Base-by-base conservation (phyloP, 1,140 invertebrate genomes). In the Drosophila orena region DNA sequence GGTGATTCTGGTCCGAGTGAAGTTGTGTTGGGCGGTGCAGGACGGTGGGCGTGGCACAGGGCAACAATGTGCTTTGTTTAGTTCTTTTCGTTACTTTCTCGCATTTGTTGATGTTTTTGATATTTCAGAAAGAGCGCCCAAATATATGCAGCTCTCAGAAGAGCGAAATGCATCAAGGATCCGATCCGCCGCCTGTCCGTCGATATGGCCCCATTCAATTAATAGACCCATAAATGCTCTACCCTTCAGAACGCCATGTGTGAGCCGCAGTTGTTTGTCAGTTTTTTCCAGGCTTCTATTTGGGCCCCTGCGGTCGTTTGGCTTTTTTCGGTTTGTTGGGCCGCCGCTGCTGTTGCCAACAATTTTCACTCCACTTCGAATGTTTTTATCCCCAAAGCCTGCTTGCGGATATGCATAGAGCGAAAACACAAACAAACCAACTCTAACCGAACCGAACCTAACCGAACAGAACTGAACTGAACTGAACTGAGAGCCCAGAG, bases 381-480 rank as follows among this genome's bases (percentile, higher is more conserved):
- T 79, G 83, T 84, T 89, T 89, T 90, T 90, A 90, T 89, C 84
- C 84, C 73, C 74, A 89, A 89, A 89, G 84, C 77, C 80, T 71
- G 84, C 84, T 88, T 88, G 84, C 84, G 84, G 84, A 84, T 89
- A 89, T 79, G 79, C 84, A 77, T 72, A 77, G 55, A 77, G 72
- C 55, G 50, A 55, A 68, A 74, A 75, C 54, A 74, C 72, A 77
- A 58, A 77, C 55, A 78, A 52, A 55, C 44, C 57, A 64, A 65
- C 49, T 61, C 59, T 49, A 43, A 37, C 40, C 70, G 47, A 74
- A 37, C 47, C 20, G 42, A 62, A 60, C 60, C 34, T 56, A 57
- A n/a, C 24, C 7, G 43, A 60, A 20, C 55, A 17, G 43, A 60
- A 20, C 55, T 17, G 57, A 30, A 57, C 43, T 34, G 17, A 60